Conservation (phyloP, 2,888 invertebrate genomes). For the Acanthococcus lagerstroemiae region DNA sequence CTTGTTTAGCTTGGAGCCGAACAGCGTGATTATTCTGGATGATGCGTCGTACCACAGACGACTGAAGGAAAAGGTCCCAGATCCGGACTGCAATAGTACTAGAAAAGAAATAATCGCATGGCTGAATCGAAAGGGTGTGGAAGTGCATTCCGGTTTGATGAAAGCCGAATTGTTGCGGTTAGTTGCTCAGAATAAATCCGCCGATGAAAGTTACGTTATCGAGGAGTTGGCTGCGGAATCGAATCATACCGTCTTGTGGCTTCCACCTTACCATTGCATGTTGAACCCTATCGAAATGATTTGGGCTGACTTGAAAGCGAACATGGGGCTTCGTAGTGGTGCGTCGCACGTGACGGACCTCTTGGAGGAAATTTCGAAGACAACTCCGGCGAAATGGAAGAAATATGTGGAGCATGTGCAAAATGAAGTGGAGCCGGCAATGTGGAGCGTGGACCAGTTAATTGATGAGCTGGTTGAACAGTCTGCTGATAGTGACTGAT, state of each 20-base stretch:
- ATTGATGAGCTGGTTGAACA: too few relatives aligned
- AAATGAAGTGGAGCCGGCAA: too few relatives aligned
- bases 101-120: neutral
- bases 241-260: neutral
- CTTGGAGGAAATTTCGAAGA: too few relatives aligned
- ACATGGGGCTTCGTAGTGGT: too few relatives aligned
- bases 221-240: neutral
- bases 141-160: neutral
- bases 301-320: neutral
- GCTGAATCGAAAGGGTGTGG: neutral
- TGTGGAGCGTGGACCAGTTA: too few relatives aligned
- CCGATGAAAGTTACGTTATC: neutral
- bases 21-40: neutral
- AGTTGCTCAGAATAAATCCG: neutral
- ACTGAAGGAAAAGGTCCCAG: neutral
- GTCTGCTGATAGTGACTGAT: too few relatives aligned
- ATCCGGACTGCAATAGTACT: neutral
- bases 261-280: neutral
- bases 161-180: neutral
- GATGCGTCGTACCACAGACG: neutral
- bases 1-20: neutral
- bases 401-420: too few relatives aligned
- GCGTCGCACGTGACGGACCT: too few relatives aligned
- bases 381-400: too few relatives aligned
- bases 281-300: neutral